phyloP scores from a whole-genome alignment of 1,140 invertebrate genomes.

The Eulimnadia texana region DNA sequence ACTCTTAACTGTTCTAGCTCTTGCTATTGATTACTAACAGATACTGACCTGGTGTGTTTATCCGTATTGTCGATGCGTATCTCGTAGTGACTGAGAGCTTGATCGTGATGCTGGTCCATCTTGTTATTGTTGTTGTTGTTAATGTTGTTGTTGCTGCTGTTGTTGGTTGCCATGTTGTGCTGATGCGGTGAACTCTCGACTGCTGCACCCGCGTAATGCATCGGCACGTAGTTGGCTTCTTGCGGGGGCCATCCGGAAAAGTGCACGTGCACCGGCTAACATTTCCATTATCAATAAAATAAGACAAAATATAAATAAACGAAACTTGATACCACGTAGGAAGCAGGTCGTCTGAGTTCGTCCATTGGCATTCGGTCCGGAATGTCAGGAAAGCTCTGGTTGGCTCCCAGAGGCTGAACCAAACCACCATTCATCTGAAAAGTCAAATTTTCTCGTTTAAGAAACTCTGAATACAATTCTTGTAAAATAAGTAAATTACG shows the following conservation, averaged over 20 bases:
- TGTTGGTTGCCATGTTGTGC: not conserved
- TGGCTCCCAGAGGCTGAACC: not conserved
- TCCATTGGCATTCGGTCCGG: no score
- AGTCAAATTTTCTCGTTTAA: not conserved
- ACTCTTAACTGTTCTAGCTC: no score
- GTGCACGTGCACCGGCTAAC: slow-evolving; percentile 13
- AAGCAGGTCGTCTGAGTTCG: slow-evolving; percentile 12
- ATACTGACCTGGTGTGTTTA: not conserved
- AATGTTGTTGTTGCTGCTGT: not conserved
- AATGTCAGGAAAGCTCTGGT: no score
- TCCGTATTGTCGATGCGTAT: slow-evolving; percentile 1
- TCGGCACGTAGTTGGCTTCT: slow-evolving; percentile 11
- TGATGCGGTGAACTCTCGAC: not conserved
- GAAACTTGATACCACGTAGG: slow-evolving; percentile 14
- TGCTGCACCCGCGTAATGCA: slow-evolving; percentile 9
- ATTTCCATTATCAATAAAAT: no score
- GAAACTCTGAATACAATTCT: not conserved
- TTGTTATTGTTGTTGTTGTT: not conserved
- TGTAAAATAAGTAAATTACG: not conserved
- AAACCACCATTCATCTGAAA: not conserved
- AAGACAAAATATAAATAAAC: not conserved
- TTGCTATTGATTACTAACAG: no score
- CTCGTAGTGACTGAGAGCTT: not conserved
- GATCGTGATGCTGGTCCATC: not conserved
- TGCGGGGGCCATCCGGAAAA: slow-evolving; percentile 9